Percentiles rank a stretch among this genome's conserved stretches.
These are phyloP conservation scores for Aricia agestis DNA, from an alignment of 1,140 invertebrate species.

Conservation along the genomic window DNA sequence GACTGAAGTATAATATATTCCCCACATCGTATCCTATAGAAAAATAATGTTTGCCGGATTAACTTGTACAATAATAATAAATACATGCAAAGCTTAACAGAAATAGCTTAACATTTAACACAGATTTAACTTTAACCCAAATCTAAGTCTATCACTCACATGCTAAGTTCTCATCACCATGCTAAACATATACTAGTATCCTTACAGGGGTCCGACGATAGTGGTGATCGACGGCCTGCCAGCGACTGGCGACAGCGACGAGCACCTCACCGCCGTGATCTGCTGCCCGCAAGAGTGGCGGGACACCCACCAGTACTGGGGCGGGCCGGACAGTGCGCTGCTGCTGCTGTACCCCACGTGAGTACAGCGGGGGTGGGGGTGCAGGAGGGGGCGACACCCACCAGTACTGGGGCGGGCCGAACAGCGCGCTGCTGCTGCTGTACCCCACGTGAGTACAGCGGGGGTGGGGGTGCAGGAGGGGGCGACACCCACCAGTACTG, in stretches of 20 bases:
- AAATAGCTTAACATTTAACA: no score
- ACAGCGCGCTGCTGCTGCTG: slow-evolving; percentile 86
- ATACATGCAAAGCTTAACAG: no score
- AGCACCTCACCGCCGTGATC: slow-evolving; percentile 85
- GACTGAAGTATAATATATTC: no score
- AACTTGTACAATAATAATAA: no score
- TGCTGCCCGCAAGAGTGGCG: slow-evolving; percentile 89
- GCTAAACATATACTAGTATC: background rate
- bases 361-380: slow-evolving; percentile 31
- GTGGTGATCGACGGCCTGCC: slow-evolving; percentile 79
- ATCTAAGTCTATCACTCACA: no score
- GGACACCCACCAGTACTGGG: slow-evolving; percentile 90
- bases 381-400: slow-evolving; percentile 91
- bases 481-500: slow-evolving; percentile 90
- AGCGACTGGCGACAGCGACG: slow-evolving; percentile 38
- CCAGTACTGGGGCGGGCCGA: slow-evolving; percentile 88
- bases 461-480: slow-evolving; percentile 79
- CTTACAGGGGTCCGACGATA: slow-evolving; percentile 84
- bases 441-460: slow-evolving; percentile 81
- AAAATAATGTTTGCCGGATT: no score
- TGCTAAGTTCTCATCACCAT: no score
- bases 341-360: slow-evolving; percentile 89
- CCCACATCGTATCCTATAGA: no score
- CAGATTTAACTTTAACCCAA: no score
- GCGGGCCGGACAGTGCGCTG: slow-evolving; percentile 84